Percentiles rank a stretch among this genome's conserved stretches.
phyloP scores from a whole-genome alignment of 2,888 invertebrate species.

The Apocheima hispidaria region DNA sequence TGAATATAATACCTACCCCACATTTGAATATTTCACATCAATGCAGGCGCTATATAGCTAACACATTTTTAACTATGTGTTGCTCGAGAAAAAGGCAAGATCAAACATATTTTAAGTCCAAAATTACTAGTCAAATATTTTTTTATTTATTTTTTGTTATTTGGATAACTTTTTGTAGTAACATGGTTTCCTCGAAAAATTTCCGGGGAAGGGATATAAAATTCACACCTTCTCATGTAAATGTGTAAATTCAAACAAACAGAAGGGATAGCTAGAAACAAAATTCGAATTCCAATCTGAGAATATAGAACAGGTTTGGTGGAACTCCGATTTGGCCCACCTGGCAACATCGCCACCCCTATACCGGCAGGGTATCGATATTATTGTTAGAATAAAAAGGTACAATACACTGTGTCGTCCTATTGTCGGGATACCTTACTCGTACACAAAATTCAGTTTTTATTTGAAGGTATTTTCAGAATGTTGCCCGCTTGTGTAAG shows the following conservation, averaged over 20 bases:
- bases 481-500: neutral
- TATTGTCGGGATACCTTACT: slow-evolving; percentile 40
- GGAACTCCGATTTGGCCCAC: slow-evolving; percentile 12
- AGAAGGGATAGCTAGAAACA: slow-evolving; percentile 5
- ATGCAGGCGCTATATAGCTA: neutral
- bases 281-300: slow-evolving; percentile 14
- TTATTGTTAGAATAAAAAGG: slow-evolving; percentile 45
- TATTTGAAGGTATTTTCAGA: slow-evolving; percentile 34
- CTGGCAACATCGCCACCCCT: slow-evolving; percentile 30
- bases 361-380: slow-evolving; percentile 39
- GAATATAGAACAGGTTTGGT: slow-evolving; percentile 10
- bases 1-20: slow-evolving; percentile 56
- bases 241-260: neutral
- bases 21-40: slow-evolving; percentile 62
- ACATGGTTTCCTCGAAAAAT: too few relatives aligned
- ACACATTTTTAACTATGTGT: neutral
- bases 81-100: too few relatives aligned
- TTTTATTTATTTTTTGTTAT: neutral
- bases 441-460: slow-evolving; percentile 39
- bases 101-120: too few relatives aligned
- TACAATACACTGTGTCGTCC: slow-evolving; percentile 43
- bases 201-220: too few relatives aligned
- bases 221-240: neutral
- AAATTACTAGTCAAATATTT: neutral
- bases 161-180: too few relatives aligned